Percentiles rank a stretch among this genome's conserved stretches.
phyloP scores from a whole-genome alignment of 2,113 vertebrate species.

The Oreochromis spilurus region DNA sequence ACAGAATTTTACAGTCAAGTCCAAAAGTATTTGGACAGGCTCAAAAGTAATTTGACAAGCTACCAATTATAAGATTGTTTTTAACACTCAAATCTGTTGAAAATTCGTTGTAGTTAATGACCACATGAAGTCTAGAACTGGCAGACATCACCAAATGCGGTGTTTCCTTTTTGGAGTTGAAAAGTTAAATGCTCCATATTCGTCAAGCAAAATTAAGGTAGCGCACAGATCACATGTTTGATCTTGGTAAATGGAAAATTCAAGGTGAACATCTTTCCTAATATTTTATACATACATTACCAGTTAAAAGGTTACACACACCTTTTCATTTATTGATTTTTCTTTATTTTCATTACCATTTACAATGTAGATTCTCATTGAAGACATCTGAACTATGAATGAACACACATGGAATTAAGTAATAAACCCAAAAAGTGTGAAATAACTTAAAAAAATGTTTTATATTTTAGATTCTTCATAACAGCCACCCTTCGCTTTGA shows the following conservation, averaged over 20 bases:
- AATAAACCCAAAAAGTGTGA: not conserved
- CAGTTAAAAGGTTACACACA: not conserved
- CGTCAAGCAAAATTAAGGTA: not conserved
- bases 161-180: not conserved
- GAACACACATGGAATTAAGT: not conserved
- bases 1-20: not conserved
- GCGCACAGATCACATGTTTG: not conserved
- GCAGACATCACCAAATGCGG: not conserved
- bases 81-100: not conserved
- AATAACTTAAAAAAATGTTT: not conserved
- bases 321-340: not conserved
- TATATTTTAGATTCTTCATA: not conserved
- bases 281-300: not conserved
- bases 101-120: not conserved
- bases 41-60: not conserved
- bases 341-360: not conserved
- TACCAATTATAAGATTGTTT: not conserved
- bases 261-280: not conserved
- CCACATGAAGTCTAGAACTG: not conserved
- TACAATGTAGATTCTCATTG: not conserved
- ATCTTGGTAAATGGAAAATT: not conserved
- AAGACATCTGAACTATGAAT: not conserved
- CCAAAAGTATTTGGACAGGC: not conserved
- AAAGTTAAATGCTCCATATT: not conserved
- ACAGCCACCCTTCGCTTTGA: not conserved